Percentiles rank a stretch among this genome's conserved stretches.
These are phyloP conservation scores for Pardalotus punctatus DNA, from an alignment of 2,113 vertebrate species.

Conservation along the genomic window DNA sequence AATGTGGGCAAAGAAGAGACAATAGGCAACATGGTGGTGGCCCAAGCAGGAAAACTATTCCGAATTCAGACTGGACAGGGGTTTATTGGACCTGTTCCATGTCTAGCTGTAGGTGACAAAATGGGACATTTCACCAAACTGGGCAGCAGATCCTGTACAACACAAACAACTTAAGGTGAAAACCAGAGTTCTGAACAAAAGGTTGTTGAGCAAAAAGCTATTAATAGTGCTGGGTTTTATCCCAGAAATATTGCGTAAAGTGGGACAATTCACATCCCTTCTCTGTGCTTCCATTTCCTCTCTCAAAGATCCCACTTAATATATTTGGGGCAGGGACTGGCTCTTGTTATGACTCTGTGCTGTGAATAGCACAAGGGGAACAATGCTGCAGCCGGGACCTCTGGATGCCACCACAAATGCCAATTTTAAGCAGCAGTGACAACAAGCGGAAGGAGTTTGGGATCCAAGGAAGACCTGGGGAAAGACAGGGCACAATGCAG, in stretches of 20 bases:
- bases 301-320: conserved; percentile 53
- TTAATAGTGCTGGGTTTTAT: conserved; percentile 59
- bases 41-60: not conserved
- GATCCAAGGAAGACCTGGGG: conserved; percentile 11
- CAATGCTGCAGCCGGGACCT: conserved; percentile 11
- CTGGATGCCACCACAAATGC: conserved; percentile 41
- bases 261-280: conserved; percentile 47
- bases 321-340: conserved; percentile 36
- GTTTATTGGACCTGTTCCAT: not conserved
- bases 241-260: conserved; percentile 60
- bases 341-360: conserved; percentile 25
- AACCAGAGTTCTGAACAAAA: conserved; percentile 43
- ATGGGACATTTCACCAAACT: not conserved
- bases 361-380: conserved; percentile 46
- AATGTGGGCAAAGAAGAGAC: not conserved
- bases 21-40: accelerated
- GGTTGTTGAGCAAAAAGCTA: conserved; percentile 54
- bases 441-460: not conserved
- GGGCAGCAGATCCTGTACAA: not conserved
- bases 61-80: not conserved
- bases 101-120: not conserved
- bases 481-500: not conserved
- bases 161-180: conserved; percentile 52
- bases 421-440: conserved; percentile 25
- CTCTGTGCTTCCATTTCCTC: conserved; percentile 46